phyloP scores from a whole-genome alignment of 2,888 invertebrate species.

The Lasioglossum zephyrum region DNA sequence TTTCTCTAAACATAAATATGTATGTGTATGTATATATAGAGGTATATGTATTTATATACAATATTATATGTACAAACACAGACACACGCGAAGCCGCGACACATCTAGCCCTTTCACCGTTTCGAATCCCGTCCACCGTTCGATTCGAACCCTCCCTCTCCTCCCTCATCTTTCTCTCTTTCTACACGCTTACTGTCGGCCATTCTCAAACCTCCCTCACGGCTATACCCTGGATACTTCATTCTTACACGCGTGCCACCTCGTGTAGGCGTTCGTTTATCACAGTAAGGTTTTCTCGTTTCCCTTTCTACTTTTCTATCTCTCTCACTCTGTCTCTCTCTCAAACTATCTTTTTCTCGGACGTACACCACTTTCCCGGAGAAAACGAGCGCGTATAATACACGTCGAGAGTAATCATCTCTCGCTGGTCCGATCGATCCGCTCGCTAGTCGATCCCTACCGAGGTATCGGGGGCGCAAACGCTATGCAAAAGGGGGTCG shows the following conservation, averaged over 20 bases:
- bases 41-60: too few relatives aligned
- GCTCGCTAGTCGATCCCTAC: constrained; percentile 16
- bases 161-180: not conserved
- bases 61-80: constrained; percentile 25
- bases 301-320: not conserved
- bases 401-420: constrained; percentile 15
- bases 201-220: constrained; percentile 22
- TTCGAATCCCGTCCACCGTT: not conserved
- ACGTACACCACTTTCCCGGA: not conserved
- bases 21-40: not conserved
- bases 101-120: not conserved
- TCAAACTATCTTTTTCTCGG: not conserved
- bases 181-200: not conserved
- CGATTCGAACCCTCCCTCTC: not conserved
- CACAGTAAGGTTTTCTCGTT: constrained; percentile 57
- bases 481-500: not conserved
- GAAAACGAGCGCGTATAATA: constrained; percentile 9
- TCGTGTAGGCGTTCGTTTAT: constrained; percentile 47
- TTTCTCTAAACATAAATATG: not conserved
- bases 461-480: not conserved
- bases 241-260: constrained; percentile 29
- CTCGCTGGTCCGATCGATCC: constrained; percentile 9
- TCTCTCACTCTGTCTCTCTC: not conserved
- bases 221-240: constrained; percentile 48
- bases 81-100: constrained; percentile 16